These are phyloP conservation scores for Campaea margaritaria DNA, from an alignment of 2,888 invertebrate species.

Conservation along the genomic window DNA sequence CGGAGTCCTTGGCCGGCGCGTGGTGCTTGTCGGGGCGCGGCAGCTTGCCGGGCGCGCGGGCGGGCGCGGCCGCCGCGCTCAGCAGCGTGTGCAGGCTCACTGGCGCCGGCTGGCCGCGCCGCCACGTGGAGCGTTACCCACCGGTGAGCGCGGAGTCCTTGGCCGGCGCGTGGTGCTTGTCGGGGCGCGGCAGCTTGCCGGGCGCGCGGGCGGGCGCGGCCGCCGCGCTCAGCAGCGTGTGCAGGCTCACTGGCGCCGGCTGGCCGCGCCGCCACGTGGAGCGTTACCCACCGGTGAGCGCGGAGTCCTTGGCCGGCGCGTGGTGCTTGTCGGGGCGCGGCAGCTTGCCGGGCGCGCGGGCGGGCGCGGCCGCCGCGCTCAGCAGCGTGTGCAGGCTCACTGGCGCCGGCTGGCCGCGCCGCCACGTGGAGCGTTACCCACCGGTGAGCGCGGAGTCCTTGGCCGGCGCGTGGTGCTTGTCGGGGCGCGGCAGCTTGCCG, in stretches of 20 bases:
- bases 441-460: constrained; percentile 65
- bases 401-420: constrained; percentile 71
- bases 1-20: too few species aligned
- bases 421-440: constrained; percentile 64
- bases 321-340: constrained; percentile 56
- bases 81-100: too few species aligned
- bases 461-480: constrained; percentile 58
- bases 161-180: too few species aligned
- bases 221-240: constrained; percentile 76
- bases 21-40: too few species aligned
- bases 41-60: too few species aligned
- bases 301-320: constrained; percentile 60
- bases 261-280: constrained; percentile 68
- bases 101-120: too few species aligned
- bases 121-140: too few species aligned
- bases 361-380: constrained; percentile 63
- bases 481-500: constrained; percentile 52
- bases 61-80: too few species aligned
- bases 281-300: constrained; percentile 67
- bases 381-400: constrained; percentile 77
- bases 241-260: constrained; percentile 73
- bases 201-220: too few species aligned
- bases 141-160: too few species aligned
- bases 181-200: too few species aligned
- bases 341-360: constrained; percentile 52